These are phyloP conservation scores for Amiota communis DNA, from an alignment of 2,888 invertebrate species.

Conservation along the genomic window DNA sequence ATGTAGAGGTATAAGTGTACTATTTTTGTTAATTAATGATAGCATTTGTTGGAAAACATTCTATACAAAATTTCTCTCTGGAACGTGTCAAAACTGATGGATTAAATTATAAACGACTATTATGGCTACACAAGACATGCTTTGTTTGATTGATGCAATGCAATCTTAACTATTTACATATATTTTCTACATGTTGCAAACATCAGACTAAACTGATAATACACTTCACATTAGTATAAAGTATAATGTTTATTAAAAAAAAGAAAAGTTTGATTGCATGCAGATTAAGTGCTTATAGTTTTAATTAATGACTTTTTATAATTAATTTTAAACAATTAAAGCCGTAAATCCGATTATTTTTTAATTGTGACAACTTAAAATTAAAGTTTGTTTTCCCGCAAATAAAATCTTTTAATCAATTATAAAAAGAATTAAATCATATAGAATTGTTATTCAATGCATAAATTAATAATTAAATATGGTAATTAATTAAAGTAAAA, in stretches of 20 bases:
- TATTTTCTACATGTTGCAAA: no score
- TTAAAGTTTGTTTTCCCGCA: background rate
- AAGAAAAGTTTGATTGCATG: background rate
- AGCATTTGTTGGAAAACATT: no score
- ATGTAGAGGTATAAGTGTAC: no score
- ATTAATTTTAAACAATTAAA: conserved; percentile 24
- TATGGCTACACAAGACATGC: no score
- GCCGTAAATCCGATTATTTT: conserved; percentile 10
- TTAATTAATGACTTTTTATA: conserved; percentile 26
- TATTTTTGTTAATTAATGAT: no score
- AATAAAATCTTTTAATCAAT: background rate
- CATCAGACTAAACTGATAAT: no score
- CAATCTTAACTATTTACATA: no score
- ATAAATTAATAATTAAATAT: background rate
- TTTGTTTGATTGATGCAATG: no score
- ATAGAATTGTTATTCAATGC: background rate
- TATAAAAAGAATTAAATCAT: background rate
- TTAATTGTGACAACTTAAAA: background rate
- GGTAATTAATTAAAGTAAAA: background rate
- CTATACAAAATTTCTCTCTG: no score
- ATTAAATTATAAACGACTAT: no score
- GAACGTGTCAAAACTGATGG: no score
- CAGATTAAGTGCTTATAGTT: conserved; percentile 24
- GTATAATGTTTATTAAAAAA: conserved; percentile 1
- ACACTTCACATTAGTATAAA: no score